Evolutionary conservation across 2,797 vertebrate genomes (phyloP).

Genomic region (Smutsia gigantea): DNA sequence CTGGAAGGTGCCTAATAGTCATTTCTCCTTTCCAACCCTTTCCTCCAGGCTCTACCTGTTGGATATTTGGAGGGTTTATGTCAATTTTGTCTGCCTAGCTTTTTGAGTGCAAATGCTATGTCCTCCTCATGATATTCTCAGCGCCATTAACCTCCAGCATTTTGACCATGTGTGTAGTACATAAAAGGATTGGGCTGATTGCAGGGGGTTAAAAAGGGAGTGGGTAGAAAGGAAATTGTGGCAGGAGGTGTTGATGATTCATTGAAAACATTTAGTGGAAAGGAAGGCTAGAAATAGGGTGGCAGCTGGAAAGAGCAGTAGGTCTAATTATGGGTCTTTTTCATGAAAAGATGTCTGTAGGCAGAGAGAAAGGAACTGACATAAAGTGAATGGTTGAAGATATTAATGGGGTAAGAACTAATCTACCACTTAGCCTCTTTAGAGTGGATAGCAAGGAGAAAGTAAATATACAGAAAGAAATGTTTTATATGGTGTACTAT

Average conservation of each 20-base stretch:
- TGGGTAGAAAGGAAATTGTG: conserved; percentile 42
- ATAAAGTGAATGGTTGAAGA: not conserved
- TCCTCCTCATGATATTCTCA: not conserved
- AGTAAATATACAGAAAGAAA: not conserved
- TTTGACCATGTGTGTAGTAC: not conserved
- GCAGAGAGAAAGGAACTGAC: not conserved
- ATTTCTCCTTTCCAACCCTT: not conserved
- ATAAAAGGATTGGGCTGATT: not conserved
- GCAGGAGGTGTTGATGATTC: not conserved
- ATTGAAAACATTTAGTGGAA: not conserved
- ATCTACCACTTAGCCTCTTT: not conserved
- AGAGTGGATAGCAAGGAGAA: not conserved
- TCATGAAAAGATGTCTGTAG: not conserved
- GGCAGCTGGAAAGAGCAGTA: not conserved
- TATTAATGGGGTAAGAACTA: not conserved
- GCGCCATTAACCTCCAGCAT: not conserved
- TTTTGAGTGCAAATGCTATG: not conserved
- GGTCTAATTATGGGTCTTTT: conserved; percentile 7
- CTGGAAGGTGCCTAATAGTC: not conserved
- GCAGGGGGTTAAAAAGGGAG: not conserved
- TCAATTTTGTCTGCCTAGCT: conserved; percentile 19
- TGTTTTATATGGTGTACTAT: not conserved
- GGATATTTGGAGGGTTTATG: not conserved
- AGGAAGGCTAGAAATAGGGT: conserved; percentile 8
- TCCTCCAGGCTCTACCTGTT: not conserved